Percentiles rank a stretch among this genome's conserved stretches.
Evolutionary conservation across 2,888 invertebrate species (phyloP).

Genomic region (Tyria jacobaeae): DNA sequence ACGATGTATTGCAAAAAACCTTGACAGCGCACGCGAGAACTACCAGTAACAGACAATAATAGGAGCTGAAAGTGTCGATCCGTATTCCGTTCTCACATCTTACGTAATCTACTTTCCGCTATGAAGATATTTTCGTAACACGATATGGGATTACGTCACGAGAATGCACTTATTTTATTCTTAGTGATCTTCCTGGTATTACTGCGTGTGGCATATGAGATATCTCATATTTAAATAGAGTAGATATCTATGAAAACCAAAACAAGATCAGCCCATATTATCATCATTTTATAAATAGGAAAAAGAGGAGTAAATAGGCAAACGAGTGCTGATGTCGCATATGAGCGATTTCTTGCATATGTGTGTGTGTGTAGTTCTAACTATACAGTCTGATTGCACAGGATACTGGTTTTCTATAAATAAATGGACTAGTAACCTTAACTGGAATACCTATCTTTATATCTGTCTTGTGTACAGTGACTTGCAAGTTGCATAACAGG

Average conservation of each 20-base stretch:
- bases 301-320: no score
- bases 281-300: no score
- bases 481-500: no score
- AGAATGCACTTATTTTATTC: conserved; percentile 47
- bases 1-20: conserved; percentile 19
- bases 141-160: conserved; percentile 47
- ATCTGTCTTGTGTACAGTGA: no score
- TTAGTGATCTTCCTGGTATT: conserved; percentile 23
- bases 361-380: background rate
- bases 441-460: background rate
- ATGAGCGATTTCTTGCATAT: background rate
- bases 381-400: background rate
- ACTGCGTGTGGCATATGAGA: conserved; percentile 6
- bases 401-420: conserved; percentile 1
- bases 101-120: conserved; percentile 48
- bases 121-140: conserved; percentile 56
- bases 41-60: conserved; percentile 19
- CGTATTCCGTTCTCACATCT: conserved; percentile 41
- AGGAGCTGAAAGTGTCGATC: conserved; percentile 27
- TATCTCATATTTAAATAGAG: background rate
- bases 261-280: no score
- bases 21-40: conserved; percentile 35
- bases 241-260: background rate
- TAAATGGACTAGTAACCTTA: background rate
- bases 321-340: background rate